These are phyloP conservation scores for Fragum fragum DNA, from an alignment of 2,888 invertebrate genomes.

Conservation along the genomic window DNA sequence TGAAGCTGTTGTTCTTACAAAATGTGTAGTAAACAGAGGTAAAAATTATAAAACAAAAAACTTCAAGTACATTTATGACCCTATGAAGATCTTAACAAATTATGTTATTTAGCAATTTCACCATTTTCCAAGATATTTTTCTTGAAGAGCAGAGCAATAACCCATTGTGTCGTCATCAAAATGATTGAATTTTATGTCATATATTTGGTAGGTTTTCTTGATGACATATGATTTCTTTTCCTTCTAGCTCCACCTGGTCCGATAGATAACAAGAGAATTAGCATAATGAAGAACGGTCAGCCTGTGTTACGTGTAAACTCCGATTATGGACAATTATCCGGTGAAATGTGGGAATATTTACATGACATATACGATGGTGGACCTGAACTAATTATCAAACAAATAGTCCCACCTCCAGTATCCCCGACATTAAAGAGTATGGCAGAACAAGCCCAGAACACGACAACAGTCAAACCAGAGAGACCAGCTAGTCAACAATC, in stretches of 20 bases:
- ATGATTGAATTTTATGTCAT: too few relatives aligned
- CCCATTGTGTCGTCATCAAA: too few relatives aligned
- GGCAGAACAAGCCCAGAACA: conserved; percentile 53
- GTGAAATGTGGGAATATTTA: conserved; percentile 95
- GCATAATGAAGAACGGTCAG: conserved; percentile 85
- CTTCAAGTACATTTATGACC: too few relatives aligned
- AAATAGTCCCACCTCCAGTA: conserved; percentile 44
- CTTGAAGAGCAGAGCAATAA: too few relatives aligned
- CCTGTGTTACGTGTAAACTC: conserved; percentile 81
- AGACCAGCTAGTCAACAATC: conserved; percentile 8
- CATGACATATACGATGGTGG: conserved; percentile 95
- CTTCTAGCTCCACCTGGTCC: conserved; percentile 93
- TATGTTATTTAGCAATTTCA: too few relatives aligned
- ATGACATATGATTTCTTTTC: too few relatives aligned
- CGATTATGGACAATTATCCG: conserved; percentile 90
- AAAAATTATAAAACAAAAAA: too few relatives aligned
- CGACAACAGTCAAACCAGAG: conserved; percentile 35
- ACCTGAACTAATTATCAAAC: conserved; percentile 90
- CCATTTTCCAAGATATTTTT: too few relatives aligned
- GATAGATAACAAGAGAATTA: conserved; percentile 94
- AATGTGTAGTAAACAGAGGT: too few relatives aligned
- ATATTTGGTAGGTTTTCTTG: too few relatives aligned
- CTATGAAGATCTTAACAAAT: too few relatives aligned
- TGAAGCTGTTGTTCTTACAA: too few relatives aligned
- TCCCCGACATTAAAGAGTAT: conserved; percentile 37